Percentiles rank a stretch among this genome's conserved stretches.
Evolutionary conservation across 2,888 invertebrate species (phyloP).

Genomic region (Nephrotoma appendiculata): DNA sequence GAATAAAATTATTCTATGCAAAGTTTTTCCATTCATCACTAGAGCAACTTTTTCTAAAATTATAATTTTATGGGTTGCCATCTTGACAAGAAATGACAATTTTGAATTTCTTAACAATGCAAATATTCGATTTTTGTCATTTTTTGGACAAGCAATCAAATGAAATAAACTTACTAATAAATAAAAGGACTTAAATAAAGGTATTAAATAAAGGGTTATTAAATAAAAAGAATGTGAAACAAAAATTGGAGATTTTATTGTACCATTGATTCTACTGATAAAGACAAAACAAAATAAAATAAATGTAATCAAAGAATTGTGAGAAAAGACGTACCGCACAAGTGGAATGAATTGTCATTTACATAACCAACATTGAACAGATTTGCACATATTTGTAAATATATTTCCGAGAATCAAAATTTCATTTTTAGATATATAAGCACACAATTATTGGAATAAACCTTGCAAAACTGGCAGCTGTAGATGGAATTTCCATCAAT

Average conservation of each 20-base stretch:
- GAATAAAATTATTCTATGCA: no score
- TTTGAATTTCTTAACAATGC: no score
- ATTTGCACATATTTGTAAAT: background rate
- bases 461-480: background rate
- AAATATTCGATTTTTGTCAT: no score
- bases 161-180: no score
- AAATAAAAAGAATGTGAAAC: background rate
- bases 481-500: background rate
- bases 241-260: background rate
- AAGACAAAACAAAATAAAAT: no score
- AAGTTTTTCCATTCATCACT: no score
- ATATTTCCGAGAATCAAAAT: constrained; percentile 5
- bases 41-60: no score
- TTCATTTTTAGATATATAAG: constrained; percentile 3
- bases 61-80: no score
- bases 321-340: background rate
- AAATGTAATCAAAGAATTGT: background rate
- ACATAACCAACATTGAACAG: background rate
- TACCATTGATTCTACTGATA: background rate
- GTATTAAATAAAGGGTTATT: background rate
- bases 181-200: no score
- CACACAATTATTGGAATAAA: background rate
- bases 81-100: no score
- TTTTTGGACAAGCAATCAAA: no score
- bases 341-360: background rate